Evolutionary conservation across 2,797 vertebrate species (phyloP).

Genomic region (Schizothorax lantsangensis): DNA sequence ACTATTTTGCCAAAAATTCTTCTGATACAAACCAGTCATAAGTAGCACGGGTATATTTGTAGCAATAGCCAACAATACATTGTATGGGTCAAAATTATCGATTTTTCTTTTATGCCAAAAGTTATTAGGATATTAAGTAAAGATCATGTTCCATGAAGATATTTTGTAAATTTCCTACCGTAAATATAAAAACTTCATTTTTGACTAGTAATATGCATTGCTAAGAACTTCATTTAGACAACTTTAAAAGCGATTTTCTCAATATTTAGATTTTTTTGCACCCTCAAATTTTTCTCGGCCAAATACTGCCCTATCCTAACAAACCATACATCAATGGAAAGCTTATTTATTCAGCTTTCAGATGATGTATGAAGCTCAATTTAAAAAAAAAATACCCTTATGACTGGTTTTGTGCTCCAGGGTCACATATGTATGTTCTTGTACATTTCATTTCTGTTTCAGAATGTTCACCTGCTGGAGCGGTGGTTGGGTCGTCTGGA

Average conservation of each 20-base stretch:
- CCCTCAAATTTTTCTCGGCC: background rate
- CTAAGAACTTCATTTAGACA: background rate
- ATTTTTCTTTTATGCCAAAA: background rate
- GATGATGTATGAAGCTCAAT: background rate
- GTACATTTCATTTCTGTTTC: background rate
- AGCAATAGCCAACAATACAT: background rate
- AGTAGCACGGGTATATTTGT: background rate
- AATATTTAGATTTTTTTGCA: background rate
- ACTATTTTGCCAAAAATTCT: background rate
- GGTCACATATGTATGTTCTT: too few relatives aligned
- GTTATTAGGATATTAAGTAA: background rate
- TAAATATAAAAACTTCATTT: background rate
- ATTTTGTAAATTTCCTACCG: background rate
- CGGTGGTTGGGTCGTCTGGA: conserved; percentile 82
- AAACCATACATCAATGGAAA: background rate
- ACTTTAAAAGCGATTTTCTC: too few relatives aligned
- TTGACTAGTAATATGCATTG: background rate
- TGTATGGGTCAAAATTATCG: background rate
- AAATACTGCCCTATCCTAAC: background rate
- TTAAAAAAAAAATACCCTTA: background rate
- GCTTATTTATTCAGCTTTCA: background rate
- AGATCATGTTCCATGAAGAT: background rate
- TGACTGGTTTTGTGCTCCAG: too few relatives aligned
- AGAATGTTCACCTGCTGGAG: conserved; percentile 84
- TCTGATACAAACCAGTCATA: background rate